Evolutionary conservation across 1,140 invertebrate genomes (phyloP).

Genomic region (Aporrectodea caliginosa): DNA sequence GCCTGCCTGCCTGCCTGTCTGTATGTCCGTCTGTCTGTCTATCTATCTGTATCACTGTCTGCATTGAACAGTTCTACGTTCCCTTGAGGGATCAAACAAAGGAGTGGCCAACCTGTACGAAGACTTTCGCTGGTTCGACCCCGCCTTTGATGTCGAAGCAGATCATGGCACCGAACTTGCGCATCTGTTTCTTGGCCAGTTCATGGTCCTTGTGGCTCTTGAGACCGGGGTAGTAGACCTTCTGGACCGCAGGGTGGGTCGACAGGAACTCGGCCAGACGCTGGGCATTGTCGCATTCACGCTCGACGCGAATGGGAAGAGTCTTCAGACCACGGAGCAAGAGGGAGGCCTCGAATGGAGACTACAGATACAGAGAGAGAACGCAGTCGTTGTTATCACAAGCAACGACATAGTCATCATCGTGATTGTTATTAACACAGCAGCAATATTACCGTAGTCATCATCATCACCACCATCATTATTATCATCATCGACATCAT

Average conservation of each 20-base stretch:
- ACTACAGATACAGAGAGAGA: no score
- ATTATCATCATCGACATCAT: constrained; percentile 26
- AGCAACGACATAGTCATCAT: no score
- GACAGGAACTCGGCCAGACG: constrained; percentile 75
- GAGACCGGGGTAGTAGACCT: constrained; percentile 76
- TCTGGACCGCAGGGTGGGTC: constrained; percentile 69
- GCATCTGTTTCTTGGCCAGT: constrained; percentile 74
- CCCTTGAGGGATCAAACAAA: no score
- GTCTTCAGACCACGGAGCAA: constrained; percentile 51
- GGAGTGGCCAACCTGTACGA: constrained; percentile 52
- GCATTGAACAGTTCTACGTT: background rate
- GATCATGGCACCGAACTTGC: constrained; percentile 86
- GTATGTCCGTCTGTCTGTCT: no score
- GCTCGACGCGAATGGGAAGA: constrained; percentile 47
- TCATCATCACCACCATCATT: constrained; percentile 28
- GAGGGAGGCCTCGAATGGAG: constrained; percentile 50
- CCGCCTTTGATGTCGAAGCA: constrained; percentile 80
- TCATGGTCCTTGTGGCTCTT: constrained; percentile 84
- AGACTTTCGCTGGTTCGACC: constrained; percentile 69
- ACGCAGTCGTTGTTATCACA: no score
- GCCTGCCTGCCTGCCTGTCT: no score
- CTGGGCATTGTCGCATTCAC: constrained; percentile 70
- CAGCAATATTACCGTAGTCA: background rate
- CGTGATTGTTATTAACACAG: no score
- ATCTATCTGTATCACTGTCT: no score